Conservation (phyloP, 2,113 vertebrate genomes). For the Myrmophylax atrothorax region DNA sequence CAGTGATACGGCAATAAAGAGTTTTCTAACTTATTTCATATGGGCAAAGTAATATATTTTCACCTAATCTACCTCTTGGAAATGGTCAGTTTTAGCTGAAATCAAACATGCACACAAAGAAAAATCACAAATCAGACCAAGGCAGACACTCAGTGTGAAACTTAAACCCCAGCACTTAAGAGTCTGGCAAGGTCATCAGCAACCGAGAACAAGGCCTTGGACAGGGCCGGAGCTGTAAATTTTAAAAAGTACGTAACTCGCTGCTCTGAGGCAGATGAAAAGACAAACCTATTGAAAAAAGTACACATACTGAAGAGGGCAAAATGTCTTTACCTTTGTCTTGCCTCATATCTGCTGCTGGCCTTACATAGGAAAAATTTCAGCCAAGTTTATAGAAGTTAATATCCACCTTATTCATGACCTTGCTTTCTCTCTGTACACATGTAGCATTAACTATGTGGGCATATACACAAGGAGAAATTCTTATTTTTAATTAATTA, state of each 20-base stretch:
- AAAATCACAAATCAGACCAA: not conserved
- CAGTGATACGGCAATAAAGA: not conserved
- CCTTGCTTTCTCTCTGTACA: not conserved
- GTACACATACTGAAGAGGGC: not conserved
- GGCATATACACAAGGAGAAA: not conserved
- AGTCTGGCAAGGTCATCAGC: constrained; percentile 44
- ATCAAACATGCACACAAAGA: not conserved
- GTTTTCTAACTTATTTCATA: not conserved
- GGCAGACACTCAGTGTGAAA: constrained; percentile 3
- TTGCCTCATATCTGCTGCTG: not conserved
- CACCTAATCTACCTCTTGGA: not conserved
- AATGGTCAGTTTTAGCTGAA: constrained; percentile 18
- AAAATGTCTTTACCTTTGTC: not conserved
- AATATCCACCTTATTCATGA: not conserved
- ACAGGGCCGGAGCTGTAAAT: not conserved
- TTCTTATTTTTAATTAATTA: too few species aligned
- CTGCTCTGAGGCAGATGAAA: not conserved
- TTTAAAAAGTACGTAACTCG: not conserved
- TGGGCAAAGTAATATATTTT: not conserved
- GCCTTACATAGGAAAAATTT: not conserved
- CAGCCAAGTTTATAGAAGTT: not conserved
- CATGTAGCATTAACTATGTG: not conserved
- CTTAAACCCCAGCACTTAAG: not conserved
- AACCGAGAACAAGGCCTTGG: not conserved
- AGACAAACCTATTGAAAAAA: not conserved